A percentile compares a stretch with the other conserved stretches of the same genome.
phyloP scores from a whole-genome alignment of 2,113 vertebrate genomes.

The Monopterus albus region DNA sequence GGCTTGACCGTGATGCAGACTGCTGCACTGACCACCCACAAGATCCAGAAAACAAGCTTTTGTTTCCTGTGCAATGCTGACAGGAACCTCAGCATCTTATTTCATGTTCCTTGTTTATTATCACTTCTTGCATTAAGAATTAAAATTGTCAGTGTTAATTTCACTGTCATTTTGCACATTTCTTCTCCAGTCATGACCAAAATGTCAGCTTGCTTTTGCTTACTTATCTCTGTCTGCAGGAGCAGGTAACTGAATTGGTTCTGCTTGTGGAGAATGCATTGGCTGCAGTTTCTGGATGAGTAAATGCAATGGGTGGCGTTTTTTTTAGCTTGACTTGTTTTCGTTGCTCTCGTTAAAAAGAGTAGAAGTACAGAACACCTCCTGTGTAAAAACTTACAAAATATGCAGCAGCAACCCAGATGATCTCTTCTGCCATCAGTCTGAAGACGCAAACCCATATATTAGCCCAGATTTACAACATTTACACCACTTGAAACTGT shows the following conservation, averaged over 20 bases:
- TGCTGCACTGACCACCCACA: slow-evolving; percentile 38
- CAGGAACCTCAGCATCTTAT: not conserved
- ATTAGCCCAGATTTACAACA: slow-evolving; percentile 36
- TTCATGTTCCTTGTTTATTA: not conserved
- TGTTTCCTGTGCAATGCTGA: slow-evolving; percentile 11
- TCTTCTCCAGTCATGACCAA: not conserved
- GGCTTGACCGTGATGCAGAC: slow-evolving; percentile 48
- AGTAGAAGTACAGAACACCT: slow-evolving; percentile 25
- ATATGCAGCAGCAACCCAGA: slow-evolving; percentile 19
- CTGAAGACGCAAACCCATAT: slow-evolving; percentile 48
- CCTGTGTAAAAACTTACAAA: slow-evolving; percentile 22
- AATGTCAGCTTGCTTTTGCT: not conserved
- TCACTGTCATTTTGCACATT: slow-evolving; percentile 1
- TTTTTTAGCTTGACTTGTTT: slow-evolving; percentile 56
- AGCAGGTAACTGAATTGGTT: slow-evolving; percentile 45
- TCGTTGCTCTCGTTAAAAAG: slow-evolving; percentile 49
- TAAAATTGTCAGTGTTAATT: not conserved
- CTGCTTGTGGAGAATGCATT: slow-evolving; percentile 43
- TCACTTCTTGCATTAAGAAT: not conserved
- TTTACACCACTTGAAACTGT: slow-evolving; percentile 30
- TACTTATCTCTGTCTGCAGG: slow-evolving; percentile 14
- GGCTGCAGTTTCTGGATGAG: slow-evolving; percentile 40
- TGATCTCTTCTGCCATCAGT: slow-evolving; percentile 50
- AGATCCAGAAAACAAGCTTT: slow-evolving; percentile 4
- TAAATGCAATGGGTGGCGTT: slow-evolving; percentile 55